Evolutionary conservation across 2,888 invertebrate species (phyloP), one percentile per base, ranked within the genome.

Genomic region (Caradrina clavipalpis): DNA sequence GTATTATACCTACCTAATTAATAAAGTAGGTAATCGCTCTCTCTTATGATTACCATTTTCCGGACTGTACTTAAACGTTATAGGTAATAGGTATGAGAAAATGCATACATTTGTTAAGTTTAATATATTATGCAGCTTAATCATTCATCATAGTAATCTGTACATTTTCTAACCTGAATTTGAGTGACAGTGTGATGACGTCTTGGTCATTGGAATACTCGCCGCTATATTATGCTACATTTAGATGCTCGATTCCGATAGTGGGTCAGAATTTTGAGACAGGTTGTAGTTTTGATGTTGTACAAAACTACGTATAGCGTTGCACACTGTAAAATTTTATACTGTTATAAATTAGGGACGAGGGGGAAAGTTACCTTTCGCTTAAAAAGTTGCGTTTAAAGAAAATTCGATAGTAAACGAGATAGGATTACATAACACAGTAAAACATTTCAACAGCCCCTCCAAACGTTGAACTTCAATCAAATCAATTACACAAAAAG

Each of bases 31-130:
- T 22, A 56, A 54, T 42, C 63, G 65, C 59, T 26, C 7, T 8
- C 54, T 60, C 80, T 76, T 71, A 53, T 71, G 31, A 65, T 54
- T 76, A 65, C 10, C 54, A 55, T 13, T 42, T 56, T 53, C 59
- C 21, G 50, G 50, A 65, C 50, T n/a, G n/a, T n/a, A n/a, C n/a
- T n/a, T n/a, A n/a, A n/a, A n/a, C n/a, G n/a, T n/a, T n/a, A 26
- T 26, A 26, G 26, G n/a, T 45, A 54, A 51, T 55, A 57, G 62
- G 50, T 63, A 45, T 64, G 42, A 58, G 69, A 65, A 63, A 60
- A 79, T 73, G 57, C 54, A 57, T 79, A 49, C 57, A 68, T 79
- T 81, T 57, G 53, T 47, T 51, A n/a, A 62, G 63, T 54, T 63
- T 79, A 76, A 60, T 22, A 39, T 76, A 69, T 69, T 66, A 70